Evolutionary conservation across 1,140 invertebrate species (phyloP).

Genomic region (Belonocnema kinseyi): DNA sequence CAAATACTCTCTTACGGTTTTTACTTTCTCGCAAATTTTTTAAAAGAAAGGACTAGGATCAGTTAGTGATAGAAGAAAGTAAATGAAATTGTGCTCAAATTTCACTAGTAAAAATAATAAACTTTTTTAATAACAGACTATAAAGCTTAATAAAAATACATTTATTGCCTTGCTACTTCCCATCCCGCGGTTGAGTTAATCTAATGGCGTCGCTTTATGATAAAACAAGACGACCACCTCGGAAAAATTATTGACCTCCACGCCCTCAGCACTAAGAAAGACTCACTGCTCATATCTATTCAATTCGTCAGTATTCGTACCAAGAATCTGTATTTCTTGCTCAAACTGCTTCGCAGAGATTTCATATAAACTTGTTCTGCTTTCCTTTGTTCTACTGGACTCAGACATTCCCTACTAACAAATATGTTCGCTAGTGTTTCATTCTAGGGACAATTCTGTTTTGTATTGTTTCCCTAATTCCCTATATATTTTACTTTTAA

Average conservation of each 20-base stretch:
- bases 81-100: neutral
- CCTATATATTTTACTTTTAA: neutral
- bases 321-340: constrained; percentile 1
- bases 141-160: constrained; percentile 59
- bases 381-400: neutral
- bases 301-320: neutral
- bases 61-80: neutral
- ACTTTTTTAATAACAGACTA: constrained; percentile 48
- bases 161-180: constrained; percentile 62
- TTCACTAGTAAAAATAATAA: constrained; percentile 6
- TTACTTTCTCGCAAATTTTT: no score
- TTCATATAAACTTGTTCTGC: neutral
- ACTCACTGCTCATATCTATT: neutral
- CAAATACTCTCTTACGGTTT: no score
- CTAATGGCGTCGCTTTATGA: constrained; percentile 63
- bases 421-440: neutral
- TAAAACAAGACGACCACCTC: constrained; percentile 59
- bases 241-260: constrained; percentile 50
- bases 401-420: neutral
- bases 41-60: no score
- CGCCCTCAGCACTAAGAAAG: neutral
- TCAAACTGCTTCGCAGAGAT: neutral
- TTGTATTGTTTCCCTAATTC: neutral
- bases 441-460: neutral
- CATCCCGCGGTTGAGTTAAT: constrained; percentile 63